Evolutionary conservation across 2,797 vertebrate genomes (phyloP).

Genomic region (Sebastes miniatus): DNA sequence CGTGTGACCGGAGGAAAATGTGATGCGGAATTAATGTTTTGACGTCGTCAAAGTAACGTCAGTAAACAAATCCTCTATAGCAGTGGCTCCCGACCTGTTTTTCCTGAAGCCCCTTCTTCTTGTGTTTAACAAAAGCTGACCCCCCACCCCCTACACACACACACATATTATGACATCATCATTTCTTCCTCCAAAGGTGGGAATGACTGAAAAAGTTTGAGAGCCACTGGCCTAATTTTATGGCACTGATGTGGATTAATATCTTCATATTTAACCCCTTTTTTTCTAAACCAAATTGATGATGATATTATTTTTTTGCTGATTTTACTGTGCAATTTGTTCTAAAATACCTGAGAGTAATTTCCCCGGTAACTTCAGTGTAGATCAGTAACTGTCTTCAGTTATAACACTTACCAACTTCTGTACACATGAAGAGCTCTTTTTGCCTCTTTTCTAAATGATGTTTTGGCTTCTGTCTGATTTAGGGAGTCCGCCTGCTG

Average conservation of each 20-base stretch:
- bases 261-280: not conserved
- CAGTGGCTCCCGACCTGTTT: too few relatives aligned
- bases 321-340: not conserved
- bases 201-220: too few relatives aligned
- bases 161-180: too few relatives aligned
- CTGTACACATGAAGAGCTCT: not conserved
- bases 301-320: not conserved
- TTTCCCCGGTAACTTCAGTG: not conserved
- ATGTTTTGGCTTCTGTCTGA: slow-evolving; percentile 2
- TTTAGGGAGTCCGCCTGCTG: slow-evolving; percentile 2
- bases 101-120: too few relatives aligned
- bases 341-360: too few relatives aligned
- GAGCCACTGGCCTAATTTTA: not conserved
- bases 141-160: accelerated
- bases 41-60: too few relatives aligned
- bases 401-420: not conserved
- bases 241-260: too few relatives aligned
- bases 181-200: too few relatives aligned
- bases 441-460: not conserved
- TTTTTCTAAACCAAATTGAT: not conserved
- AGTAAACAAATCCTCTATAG: too few relatives aligned
- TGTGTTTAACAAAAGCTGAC: too few relatives aligned
- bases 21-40: too few relatives aligned
- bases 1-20: too few relatives aligned
- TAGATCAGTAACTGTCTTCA: not conserved